Evolutionary conservation across 2,113 vertebrate genomes (phyloP).

Genomic region (Entomyzon cyanotis): DNA sequence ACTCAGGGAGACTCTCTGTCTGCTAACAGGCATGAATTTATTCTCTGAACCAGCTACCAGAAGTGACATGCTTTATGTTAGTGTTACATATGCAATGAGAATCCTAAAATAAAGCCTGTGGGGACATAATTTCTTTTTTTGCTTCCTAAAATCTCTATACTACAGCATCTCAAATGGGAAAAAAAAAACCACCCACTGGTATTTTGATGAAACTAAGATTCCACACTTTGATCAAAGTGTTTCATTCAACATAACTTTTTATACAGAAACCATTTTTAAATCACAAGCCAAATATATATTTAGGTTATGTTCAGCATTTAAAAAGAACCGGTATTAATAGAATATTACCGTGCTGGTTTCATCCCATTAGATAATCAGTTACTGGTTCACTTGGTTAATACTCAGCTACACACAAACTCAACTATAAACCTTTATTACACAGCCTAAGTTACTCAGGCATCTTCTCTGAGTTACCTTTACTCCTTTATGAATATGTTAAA

Average conservation of each 20-base stretch:
- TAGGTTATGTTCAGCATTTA: neutral
- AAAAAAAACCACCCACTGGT: neutral
- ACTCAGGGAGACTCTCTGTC: neutral
- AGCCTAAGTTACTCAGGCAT: neutral
- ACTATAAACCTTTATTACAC: neutral
- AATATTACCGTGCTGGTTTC: neutral
- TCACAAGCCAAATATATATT: neutral
- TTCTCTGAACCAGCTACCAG: slow-evolving; percentile 37
- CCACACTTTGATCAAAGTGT: neutral
- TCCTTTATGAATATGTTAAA: neutral
- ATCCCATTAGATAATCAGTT: neutral
- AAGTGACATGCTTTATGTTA: slow-evolving; percentile 3
- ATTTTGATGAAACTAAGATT: neutral
- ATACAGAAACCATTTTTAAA: neutral
- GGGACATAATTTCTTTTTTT: neutral
- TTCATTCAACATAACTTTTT: neutral
- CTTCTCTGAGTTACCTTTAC: neutral
- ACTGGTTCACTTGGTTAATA: neutral
- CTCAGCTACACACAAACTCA: neutral
- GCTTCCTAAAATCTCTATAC: neutral
- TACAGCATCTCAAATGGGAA: neutral
- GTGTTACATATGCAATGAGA: slow-evolving; percentile 3
- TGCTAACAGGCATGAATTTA: neutral
- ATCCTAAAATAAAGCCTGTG: slow-evolving; percentile 8
- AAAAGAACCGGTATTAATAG: neutral